Conservation (phyloP, 2,113 vertebrate genomes). For the Solea senegalensis region DNA sequence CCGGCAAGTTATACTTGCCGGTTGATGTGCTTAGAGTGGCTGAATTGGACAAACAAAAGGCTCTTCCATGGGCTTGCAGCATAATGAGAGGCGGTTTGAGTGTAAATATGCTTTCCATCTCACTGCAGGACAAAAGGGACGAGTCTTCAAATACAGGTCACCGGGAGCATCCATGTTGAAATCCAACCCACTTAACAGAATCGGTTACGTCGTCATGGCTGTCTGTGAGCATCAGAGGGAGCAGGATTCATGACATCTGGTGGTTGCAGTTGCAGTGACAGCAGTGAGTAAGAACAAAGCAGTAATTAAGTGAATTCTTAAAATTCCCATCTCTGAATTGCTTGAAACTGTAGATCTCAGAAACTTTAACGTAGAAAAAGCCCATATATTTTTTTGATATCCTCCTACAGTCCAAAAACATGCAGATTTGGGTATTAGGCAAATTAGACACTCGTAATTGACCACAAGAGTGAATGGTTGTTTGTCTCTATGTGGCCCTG, state of each 20-base stretch:
- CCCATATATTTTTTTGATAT: background rate
- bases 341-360: too few species aligned
- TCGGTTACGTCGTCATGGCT: slow-evolving; percentile 68
- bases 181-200: slow-evolving; percentile 78
- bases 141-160: slow-evolving; percentile 82
- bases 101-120: slow-evolving; percentile 84
- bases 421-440: too few species aligned
- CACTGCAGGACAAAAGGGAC: slow-evolving; percentile 81
- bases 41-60: slow-evolving; percentile 82
- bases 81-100: slow-evolving; percentile 83
- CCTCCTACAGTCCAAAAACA: too few species aligned
- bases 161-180: slow-evolving; percentile 70
- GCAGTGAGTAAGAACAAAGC: too few species aligned
- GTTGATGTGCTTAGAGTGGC: slow-evolving; percentile 77
- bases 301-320: too few species aligned
- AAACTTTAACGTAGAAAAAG: too few species aligned
- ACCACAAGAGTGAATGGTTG: too few species aligned
- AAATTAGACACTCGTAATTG: too few species aligned
- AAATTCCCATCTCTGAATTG: too few species aligned
- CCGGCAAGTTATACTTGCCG: slow-evolving; percentile 66
- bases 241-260: slow-evolving; percentile 43
- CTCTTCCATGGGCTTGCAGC: slow-evolving; percentile 76
- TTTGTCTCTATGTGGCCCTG: too few species aligned
- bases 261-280: slow-evolving; percentile 22
- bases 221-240: slow-evolving; percentile 32